phyloP scores from a whole-genome alignment of 1,140 invertebrate genomes.

The Liolophura sinensis region DNA sequence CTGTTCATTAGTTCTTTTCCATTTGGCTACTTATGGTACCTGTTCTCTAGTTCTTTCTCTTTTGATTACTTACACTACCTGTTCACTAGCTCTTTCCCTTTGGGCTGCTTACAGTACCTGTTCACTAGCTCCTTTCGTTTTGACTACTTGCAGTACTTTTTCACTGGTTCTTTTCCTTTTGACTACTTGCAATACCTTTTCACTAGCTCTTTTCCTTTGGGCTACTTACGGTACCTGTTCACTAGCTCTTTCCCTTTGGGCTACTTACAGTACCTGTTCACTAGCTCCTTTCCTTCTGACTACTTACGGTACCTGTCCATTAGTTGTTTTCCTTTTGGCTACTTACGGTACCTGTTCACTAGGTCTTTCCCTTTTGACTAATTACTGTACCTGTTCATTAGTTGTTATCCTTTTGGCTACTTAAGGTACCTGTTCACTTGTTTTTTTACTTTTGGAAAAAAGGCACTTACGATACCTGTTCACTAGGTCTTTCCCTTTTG shows the following conservation, averaged over 20 bases:
- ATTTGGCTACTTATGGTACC: conserved; percentile 50
- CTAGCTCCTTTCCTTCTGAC: conserved; percentile 61
- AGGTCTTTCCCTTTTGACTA: conserved; percentile 56
- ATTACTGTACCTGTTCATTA: conserved; percentile 58
- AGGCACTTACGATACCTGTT: conserved; percentile 51
- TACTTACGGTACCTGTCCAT: conserved; percentile 56
- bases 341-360: conserved; percentile 58
- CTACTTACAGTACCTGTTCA: conserved; percentile 54
- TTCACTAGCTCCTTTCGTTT: conserved; percentile 61
- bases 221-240: conserved; percentile 54
- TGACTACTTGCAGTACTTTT: conserved; percentile 43
- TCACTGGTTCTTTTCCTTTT: conserved; percentile 62
- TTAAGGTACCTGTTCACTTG: conserved; percentile 58
- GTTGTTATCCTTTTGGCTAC: conserved; percentile 58
- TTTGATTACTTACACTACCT: conserved; percentile 43
- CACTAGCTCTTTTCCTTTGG: conserved; percentile 61
- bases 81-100: conserved; percentile 61
- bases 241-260: conserved; percentile 60
- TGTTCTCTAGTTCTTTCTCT: conserved; percentile 61
- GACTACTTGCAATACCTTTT: conserved; percentile 50
- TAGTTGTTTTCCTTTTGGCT: conserved; percentile 60
- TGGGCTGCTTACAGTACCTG: conserved; percentile 41
- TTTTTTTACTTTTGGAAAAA: too few relatives aligned
- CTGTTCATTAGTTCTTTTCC: conserved; percentile 60
- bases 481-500: conserved; percentile 60